Percentiles rank a stretch among this genome's conserved stretches.
These are phyloP conservation scores for Enteromius trimaculatus DNA, from an alignment of 2,797 vertebrate species.

Conservation along the genomic window DNA sequence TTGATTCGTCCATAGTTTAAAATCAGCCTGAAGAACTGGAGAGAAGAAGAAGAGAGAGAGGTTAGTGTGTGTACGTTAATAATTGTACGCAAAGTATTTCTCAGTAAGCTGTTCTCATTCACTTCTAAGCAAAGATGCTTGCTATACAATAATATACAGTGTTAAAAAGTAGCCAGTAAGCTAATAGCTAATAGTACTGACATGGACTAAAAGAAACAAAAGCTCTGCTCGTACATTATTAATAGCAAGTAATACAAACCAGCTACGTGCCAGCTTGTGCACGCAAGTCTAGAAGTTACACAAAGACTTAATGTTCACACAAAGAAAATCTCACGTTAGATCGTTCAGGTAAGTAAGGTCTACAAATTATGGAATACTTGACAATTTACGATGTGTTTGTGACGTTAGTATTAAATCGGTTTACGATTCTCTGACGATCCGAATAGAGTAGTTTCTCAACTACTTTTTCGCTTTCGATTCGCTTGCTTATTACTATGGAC, in stretches of 20 bases:
- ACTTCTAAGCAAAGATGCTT: background rate
- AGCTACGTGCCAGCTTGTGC: constrained; percentile 1
- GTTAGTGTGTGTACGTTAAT: background rate
- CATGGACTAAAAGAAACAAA: constrained; percentile 18
- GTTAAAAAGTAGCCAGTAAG: background rate
- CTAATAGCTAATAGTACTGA: background rate
- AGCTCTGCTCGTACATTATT: constrained; percentile 38
- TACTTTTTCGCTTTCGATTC: background rate
- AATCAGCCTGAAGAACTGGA: background rate
- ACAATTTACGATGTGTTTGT: background rate
- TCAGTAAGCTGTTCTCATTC: background rate
- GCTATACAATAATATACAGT: background rate
- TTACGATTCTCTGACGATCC: background rate
- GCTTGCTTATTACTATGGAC: background rate
- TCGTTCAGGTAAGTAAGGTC: constrained; percentile 4
- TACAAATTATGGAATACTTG: background rate
- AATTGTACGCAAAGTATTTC: background rate
- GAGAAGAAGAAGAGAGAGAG: background rate
- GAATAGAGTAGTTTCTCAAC: background rate
- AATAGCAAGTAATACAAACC: constrained; percentile 27
- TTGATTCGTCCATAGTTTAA: background rate
- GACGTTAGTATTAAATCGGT: background rate
- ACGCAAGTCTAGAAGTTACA: background rate
- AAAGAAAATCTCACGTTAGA: background rate
- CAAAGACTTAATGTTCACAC: background rate